A percentile compares a stretch with the other conserved stretches of the same genome.
phyloP scores from a whole-genome alignment of 2,797 vertebrate species.

The Hephaestus fuliginosus region DNA sequence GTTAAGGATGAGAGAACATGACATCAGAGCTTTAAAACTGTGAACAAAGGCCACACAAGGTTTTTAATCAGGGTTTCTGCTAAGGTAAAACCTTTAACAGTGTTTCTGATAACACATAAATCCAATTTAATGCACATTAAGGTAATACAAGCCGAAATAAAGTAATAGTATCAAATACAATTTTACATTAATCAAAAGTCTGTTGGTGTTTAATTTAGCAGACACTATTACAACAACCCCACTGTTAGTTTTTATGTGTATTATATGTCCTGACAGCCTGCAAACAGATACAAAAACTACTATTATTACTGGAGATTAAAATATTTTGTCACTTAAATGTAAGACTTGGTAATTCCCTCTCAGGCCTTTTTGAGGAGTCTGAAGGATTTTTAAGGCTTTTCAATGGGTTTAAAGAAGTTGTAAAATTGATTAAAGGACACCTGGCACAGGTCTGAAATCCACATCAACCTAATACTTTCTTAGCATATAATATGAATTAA shows the following conservation, averaged over 20 bases:
- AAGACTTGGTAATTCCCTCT: too few species aligned
- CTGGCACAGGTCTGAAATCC: background rate
- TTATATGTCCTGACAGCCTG: too few species aligned
- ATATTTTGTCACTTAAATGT: background rate
- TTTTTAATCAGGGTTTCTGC: background rate
- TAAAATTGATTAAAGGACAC: background rate
- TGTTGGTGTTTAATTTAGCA: too few species aligned
- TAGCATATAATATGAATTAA: background rate
- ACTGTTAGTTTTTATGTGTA: background rate
- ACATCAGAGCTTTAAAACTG: background rate
- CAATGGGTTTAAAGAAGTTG: background rate
- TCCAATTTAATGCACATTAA: background rate
- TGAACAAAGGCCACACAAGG: background rate
- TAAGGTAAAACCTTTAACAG: background rate
- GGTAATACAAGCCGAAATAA: background rate
- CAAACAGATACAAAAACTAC: background rate
- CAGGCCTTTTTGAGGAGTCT: background rate
- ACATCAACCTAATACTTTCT: background rate
- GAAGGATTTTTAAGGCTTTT: background rate
- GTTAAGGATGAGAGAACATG: background rate
- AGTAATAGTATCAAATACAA: too few species aligned
- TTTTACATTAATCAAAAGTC: background rate
- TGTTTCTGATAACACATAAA: background rate
- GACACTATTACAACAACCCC: too few species aligned
- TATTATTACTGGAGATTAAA: background rate